Conservation (phyloP, 1,140 invertebrate genomes). For the Hormaphis cornu region DNA sequence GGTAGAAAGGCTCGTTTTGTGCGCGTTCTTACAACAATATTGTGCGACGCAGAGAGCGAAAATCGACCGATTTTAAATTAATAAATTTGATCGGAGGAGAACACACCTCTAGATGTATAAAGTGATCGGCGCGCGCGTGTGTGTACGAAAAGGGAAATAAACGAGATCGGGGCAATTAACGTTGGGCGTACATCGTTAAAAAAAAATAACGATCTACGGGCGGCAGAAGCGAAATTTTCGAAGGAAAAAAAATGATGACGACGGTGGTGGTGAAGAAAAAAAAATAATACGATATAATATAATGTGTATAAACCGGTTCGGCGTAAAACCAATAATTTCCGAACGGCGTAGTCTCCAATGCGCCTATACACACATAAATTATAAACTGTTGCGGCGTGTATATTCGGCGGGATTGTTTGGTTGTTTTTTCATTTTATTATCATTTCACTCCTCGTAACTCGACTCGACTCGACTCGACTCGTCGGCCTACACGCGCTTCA, state of each 20-base stretch:
- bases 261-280: constrained; percentile 22
- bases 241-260: constrained; percentile 23
- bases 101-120: not conserved
- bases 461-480: not conserved
- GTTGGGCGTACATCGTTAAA: constrained; percentile 29
- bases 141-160: too few relatives aligned
- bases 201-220: constrained; percentile 22
- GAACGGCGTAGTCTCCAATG: too few relatives aligned
- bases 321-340: constrained; percentile 31
- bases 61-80: too few relatives aligned
- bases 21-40: too few relatives aligned
- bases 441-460: not conserved
- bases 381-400: constrained; percentile 19
- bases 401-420: constrained; percentile 23
- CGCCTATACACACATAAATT: not conserved
- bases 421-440: not conserved
- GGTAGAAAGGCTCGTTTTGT: too few relatives aligned
- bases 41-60: too few relatives aligned
- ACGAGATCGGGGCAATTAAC: constrained; percentile 27
- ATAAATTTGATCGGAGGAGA: constrained; percentile 28
- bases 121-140: not conserved
- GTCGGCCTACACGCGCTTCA: not conserved
- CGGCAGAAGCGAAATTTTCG: constrained; percentile 24
- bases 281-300: not conserved
- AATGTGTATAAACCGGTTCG: constrained; percentile 6